These are phyloP conservation scores for Phocoena phocoena DNA, from an alignment of 2,113 vertebrate species.

Conservation along the genomic window DNA sequence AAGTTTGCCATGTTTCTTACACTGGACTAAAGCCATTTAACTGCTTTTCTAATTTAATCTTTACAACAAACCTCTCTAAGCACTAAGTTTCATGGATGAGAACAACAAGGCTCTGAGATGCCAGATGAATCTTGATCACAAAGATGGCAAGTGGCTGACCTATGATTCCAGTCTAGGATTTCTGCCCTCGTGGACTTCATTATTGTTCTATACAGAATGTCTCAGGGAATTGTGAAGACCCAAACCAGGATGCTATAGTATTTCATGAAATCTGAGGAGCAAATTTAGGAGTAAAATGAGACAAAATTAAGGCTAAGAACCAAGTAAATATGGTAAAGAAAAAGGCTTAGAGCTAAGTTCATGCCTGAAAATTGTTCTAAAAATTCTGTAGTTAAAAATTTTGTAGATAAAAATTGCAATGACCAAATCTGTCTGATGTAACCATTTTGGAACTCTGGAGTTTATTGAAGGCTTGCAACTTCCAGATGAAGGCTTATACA, in stretches of 20 bases:
- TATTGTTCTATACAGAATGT: neutral
- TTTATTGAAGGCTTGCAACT: neutral
- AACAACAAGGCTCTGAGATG: neutral
- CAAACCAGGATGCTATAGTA: neutral
- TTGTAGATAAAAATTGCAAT: neutral
- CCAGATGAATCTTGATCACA: neutral
- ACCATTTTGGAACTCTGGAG: neutral
- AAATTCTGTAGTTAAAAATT: neutral
- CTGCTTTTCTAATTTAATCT: neutral
- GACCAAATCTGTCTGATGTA: neutral
- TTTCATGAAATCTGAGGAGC: neutral
- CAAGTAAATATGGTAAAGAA: neutral
- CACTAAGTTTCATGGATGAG: neutral
- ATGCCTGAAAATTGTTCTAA: neutral
- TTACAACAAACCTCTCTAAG: neutral
- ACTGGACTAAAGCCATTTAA: neutral
- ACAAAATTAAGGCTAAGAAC: neutral
- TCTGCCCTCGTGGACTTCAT: neutral
- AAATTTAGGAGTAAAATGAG: neutral
- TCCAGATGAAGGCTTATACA: neutral
- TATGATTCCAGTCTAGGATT: neutral
- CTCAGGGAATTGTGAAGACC: neutral
- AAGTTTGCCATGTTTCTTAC: neutral
- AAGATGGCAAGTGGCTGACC: neutral
- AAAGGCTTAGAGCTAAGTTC: neutral